phyloP scores from a whole-genome alignment of 2,797 vertebrate species.

The Parauchenoglanis ngamensis region DNA sequence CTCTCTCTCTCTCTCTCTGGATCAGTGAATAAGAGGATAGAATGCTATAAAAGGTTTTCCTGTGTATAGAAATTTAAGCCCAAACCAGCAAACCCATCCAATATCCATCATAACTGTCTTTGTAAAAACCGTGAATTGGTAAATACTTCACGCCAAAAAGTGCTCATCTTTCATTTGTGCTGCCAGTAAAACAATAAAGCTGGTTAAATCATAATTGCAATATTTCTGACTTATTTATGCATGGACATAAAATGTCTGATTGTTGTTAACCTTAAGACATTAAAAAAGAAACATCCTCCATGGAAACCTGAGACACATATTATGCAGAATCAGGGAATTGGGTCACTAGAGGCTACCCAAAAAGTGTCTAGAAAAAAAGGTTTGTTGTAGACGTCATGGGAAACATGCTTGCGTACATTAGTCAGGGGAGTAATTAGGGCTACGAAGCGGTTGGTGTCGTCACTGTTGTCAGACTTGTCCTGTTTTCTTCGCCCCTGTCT shows the following conservation, averaged over 20 bases:
- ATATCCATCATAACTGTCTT: background rate
- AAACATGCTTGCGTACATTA: slow-evolving; percentile 15
- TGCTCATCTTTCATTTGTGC: background rate
- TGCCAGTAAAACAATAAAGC: background rate
- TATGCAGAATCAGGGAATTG: slow-evolving; percentile 47
- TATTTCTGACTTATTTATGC: background rate
- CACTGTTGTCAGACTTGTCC: background rate
- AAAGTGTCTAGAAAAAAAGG: slow-evolving; percentile 24
- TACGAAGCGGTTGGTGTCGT: slow-evolving; percentile 43
- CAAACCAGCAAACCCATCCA: slow-evolving; percentile 4
- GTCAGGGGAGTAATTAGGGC: slow-evolving; percentile 41
- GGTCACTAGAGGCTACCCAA: slow-evolving; percentile 34
- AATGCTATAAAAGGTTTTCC: background rate
- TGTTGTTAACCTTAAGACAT: background rate
- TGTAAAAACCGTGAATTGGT: background rate
- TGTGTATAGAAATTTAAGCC: background rate
- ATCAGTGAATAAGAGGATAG: background rate
- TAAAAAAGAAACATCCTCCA: background rate
- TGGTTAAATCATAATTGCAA: background rate
- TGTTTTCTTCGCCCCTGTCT: background rate
- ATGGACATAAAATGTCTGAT: background rate
- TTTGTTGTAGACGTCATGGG: slow-evolving; percentile 34
- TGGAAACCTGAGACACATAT: slow-evolving; percentile 1
- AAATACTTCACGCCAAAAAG: background rate
- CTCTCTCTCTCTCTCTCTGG: background rate